Evolutionary conservation across 2,888 invertebrate genomes (phyloP).

Genomic region (Troilus luridus): DNA sequence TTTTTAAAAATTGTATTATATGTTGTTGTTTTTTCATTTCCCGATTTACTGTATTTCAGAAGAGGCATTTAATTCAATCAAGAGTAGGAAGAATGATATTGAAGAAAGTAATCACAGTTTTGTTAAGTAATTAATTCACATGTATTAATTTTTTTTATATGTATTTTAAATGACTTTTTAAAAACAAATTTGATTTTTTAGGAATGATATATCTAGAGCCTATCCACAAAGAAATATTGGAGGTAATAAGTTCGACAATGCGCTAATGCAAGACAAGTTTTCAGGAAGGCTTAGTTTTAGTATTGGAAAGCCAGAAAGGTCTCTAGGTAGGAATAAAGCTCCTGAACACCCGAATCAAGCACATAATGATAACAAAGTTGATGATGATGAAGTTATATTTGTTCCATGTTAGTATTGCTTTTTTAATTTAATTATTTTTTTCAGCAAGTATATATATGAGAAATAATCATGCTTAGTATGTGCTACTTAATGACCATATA

Average conservation of each 20-base stretch:
- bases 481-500: too few relatives aligned
- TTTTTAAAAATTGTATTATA: not conserved
- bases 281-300: constrained; percentile 56
- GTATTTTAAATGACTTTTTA: not conserved
- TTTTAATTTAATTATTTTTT: too few relatives aligned
- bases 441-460: not conserved
- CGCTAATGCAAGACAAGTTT: not conserved
- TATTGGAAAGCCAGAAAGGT: constrained; percentile 60
- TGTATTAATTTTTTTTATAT: too few relatives aligned
- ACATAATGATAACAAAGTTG: constrained; percentile 44
- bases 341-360: not conserved
- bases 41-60: not conserved
- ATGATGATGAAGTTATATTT: constrained; percentile 62
- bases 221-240: not conserved
- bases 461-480: too few relatives aligned
- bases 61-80: not conserved
- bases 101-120: not conserved
- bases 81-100: constrained; percentile 20
- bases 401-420: constrained; percentile 59
- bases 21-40: not conserved
- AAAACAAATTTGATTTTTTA: not conserved
- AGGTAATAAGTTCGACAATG: not conserved
- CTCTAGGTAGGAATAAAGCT: constrained; percentile 51
- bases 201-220: not conserved
- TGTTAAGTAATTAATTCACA: constrained; percentile 12